Evolutionary conservation across 1,140 invertebrate species (phyloP), one percentile per base, ranked within the genome.

Genomic region (Drosophila tropicalis): DNA sequence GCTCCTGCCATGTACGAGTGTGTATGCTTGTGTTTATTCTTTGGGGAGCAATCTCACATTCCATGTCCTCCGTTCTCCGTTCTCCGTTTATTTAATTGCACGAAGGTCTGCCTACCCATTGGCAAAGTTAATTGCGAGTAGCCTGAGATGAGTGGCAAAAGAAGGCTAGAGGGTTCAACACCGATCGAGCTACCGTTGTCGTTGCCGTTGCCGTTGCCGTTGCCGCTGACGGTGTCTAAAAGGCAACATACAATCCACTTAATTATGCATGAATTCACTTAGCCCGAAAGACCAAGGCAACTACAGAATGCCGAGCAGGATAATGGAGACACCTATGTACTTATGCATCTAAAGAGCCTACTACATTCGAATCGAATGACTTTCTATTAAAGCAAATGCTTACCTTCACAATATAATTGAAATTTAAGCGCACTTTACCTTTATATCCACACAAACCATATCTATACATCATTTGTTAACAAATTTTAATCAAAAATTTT

Each of bases 261-360:
- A 77, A 77, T 77, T 77, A 77, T 77, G 75, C 71, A 77, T 74
- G 75, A 77, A 70, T 74, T 77, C 70, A 74, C 75, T 77, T 70
- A 70, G 71, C 32, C 32, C 29, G 29, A 29, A 32, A 47, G 17
- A 19, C 34, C 67, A 19, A 12, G 25, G 7, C 15, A 51, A 51
- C 17, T 51, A 51, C 17, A 41, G 19, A 61, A 66, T 10, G 34
- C 3, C 25, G 1, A 19, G 4, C 13, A 34, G 36, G 12, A 47
- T 47, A 51, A 51, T 22, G 17, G 44, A 12, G 9, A 51, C 15
- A 17, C 2, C 44, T 19, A 17, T 17, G 15, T 51, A 51, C 17
- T 19, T 22, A 51, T 51, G 44, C 17, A 22, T 51, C 17, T 12
- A 12, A 15, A 51, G 17, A 22, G 9, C 7, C 9, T 19, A 3